phyloP scores from a whole-genome alignment of 1,140 invertebrate species.

The Agrilus planipennis region DNA sequence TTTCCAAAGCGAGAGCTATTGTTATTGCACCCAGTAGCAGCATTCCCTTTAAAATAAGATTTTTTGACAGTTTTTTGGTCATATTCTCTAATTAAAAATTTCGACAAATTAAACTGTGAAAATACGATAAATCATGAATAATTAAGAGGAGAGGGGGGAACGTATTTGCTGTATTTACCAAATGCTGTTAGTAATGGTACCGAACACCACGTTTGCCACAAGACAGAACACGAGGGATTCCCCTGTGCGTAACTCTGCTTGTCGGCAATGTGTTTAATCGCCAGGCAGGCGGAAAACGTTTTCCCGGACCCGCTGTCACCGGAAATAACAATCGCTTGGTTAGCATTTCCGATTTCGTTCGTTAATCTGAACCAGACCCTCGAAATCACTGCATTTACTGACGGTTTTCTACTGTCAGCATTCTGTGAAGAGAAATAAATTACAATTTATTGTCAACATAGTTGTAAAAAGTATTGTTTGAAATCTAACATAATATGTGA shows the following conservation, averaged over 20 bases:
- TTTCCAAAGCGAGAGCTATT: slow-evolving; percentile 9
- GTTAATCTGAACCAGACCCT: slow-evolving; percentile 10
- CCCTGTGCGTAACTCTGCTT: background rate
- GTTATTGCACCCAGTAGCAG: slow-evolving; percentile 6
- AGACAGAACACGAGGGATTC: background rate
- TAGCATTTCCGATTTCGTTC: slow-evolving; percentile 11
- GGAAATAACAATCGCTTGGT: slow-evolving; percentile 34
- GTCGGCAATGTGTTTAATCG: slow-evolving; percentile 32
- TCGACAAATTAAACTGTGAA: background rate
- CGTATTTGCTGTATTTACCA: slow-evolving; percentile 7
- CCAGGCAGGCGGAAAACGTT: slow-evolving; percentile 34
- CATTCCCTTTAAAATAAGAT: slow-evolving; percentile 3
- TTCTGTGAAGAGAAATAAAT: no score
- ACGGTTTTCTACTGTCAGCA: no score
- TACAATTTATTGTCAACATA: no score
- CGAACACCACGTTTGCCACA: slow-evolving; percentile 11
- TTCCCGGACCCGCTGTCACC: slow-evolving; percentile 39
- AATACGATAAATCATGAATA: no score
- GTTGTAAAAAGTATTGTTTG: no score
- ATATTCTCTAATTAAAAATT: no score
- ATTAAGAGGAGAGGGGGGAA: no score
- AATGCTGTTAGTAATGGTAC: slow-evolving; percentile 14
- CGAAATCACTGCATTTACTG: slow-evolving; percentile 9
- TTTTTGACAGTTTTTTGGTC: background rate
- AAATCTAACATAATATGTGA: no score